phyloP scores from a whole-genome alignment of 1,140 invertebrate species.

The Dufourea novaeangliae region DNA sequence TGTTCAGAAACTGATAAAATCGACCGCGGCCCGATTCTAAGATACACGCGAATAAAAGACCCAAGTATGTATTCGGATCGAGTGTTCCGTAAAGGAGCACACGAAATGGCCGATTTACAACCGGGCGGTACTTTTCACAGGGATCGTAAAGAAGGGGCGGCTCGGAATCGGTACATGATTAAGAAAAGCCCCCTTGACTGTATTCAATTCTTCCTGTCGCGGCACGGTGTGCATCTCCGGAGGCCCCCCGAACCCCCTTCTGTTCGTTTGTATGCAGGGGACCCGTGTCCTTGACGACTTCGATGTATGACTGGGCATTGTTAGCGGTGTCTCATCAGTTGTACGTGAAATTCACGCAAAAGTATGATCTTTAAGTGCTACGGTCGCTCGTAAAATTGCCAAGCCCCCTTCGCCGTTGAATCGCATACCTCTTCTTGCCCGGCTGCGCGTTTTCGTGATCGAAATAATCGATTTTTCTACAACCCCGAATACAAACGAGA shows the following conservation, averaged over 20 bases:
- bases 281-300: slow-evolving; percentile 54
- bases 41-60: slow-evolving; percentile 3
- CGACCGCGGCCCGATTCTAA: not conserved
- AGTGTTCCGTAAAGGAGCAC: not conserved
- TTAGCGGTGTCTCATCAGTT: slow-evolving; percentile 55
- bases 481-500: not conserved
- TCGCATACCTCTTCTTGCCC: slow-evolving; percentile 4
- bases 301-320: slow-evolving; percentile 66
- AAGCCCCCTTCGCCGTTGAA: slow-evolving; percentile 5
- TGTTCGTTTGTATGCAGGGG: slow-evolving; percentile 65
- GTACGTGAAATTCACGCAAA: slow-evolving; percentile 64
- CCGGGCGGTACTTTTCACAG: slow-evolving; percentile 44
- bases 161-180: slow-evolving; percentile 50
- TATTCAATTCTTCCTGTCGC: slow-evolving; percentile 23
- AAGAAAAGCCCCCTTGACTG: slow-evolving; percentile 41
- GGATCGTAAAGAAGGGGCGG: slow-evolving; percentile 27
- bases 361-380: slow-evolving; percentile 63
- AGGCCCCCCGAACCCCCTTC: no score
- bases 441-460: not conserved
- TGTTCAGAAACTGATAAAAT: not conserved
- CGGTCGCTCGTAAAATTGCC: slow-evolving; percentile 60
- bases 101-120: slow-evolving; percentile 33
- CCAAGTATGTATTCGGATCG: slow-evolving; percentile 8
- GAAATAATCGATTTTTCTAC: slow-evolving; percentile 6
- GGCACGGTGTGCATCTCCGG: slow-evolving; percentile 9